These are phyloP conservation scores for Aplodontia rufa DNA, from an alignment of 2,113 vertebrate genomes.

Conservation along the genomic window DNA sequence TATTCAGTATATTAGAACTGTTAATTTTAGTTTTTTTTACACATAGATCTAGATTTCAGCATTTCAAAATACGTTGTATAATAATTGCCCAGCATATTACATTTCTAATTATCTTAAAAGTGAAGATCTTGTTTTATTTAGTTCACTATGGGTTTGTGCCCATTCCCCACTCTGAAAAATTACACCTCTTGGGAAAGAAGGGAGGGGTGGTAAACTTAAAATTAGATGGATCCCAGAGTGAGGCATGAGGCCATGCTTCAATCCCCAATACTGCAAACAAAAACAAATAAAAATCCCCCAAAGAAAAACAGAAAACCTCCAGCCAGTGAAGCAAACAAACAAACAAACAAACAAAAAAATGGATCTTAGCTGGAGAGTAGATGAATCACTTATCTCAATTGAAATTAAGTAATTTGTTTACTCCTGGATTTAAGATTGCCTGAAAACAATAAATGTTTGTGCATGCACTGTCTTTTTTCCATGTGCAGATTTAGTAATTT, in stretches of 20 bases:
- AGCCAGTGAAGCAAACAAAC: no score
- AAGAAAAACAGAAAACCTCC: no score
- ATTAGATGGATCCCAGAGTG: neutral
- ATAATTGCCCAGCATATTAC: neutral
- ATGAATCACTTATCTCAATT: neutral
- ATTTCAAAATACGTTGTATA: neutral
- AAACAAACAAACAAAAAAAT: no score
- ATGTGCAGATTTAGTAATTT: neutral
- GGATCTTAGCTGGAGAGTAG: no score
- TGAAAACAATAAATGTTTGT: neutral
- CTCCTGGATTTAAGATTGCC: neutral
- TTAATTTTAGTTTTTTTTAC: neutral
- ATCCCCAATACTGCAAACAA: no score
- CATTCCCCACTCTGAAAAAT: neutral
- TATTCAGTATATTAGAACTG: neutral
- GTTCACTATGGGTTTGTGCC: neutral
- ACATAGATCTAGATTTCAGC: neutral
- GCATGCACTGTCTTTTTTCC: neutral
- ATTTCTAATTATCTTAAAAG: neutral
- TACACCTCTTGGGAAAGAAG: neutral
- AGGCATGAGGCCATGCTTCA: no score
- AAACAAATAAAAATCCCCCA: no score
- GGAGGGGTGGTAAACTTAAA: neutral
- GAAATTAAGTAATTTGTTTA: neutral
- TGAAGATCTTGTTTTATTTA: neutral